Percentiles rank a stretch among this genome's conserved stretches.
Conservation (phyloP, 2,113 vertebrate genomes). For the Urocitellus parryii region DNA sequence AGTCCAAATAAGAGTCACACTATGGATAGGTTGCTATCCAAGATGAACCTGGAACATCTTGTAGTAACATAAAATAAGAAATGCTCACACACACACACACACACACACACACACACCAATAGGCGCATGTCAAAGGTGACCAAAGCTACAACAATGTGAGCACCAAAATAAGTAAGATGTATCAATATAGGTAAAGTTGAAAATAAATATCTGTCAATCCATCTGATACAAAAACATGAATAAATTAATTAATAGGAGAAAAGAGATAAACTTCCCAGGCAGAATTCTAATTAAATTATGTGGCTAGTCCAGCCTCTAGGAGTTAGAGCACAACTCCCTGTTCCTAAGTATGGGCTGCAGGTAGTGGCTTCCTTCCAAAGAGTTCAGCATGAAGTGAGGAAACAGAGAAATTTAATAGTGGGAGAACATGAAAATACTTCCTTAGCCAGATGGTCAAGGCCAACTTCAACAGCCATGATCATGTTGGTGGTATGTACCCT, state of each 20-base stretch:
- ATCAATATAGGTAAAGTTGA: not conserved
- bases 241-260: not conserved
- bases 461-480: not conserved
- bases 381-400: not conserved
- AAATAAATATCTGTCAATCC: not conserved
- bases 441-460: not conserved
- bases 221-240: not conserved
- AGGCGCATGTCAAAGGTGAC: not conserved
- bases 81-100: not conserved
- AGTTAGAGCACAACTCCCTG: not conserved
- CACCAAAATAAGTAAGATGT: not conserved
- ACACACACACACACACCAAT: not conserved
- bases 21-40: not conserved
- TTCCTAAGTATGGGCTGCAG: not conserved
- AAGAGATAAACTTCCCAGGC: not conserved
- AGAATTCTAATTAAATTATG: not conserved
- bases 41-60: not conserved
- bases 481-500: no score
- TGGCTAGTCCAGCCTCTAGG: no score
- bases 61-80: not conserved
- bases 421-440: not conserved
- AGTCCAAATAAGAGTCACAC: not conserved
- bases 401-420: not conserved
- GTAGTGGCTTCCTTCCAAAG: not conserved
- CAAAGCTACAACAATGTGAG: not conserved